These are phyloP conservation scores for Perca schrenkii DNA, from an alignment of 2,113 vertebrate genomes.

Conservation along the genomic window DNA sequence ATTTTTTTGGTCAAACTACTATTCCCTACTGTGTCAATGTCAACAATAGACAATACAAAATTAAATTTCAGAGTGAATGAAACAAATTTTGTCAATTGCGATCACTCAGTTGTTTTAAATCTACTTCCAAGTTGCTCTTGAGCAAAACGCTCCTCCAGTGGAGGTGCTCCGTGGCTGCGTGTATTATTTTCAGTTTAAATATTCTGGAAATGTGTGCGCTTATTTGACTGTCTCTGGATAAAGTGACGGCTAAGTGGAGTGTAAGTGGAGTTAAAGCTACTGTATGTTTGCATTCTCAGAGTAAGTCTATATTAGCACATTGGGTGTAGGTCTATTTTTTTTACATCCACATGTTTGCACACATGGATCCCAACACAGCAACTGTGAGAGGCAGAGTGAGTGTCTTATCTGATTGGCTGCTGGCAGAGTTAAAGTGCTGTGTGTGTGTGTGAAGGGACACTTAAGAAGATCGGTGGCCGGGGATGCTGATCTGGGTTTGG, in stretches of 20 bases:
- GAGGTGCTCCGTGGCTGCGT: neutral
- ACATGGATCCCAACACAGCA: neutral
- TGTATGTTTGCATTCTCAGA: slow-evolving; percentile 6
- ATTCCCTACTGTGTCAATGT: neutral
- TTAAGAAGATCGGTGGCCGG: neutral
- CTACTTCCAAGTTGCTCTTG: neutral
- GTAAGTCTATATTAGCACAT: neutral
- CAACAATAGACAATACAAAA: neutral
- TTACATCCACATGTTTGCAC: neutral
- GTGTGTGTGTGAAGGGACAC: slow-evolving; percentile 18
- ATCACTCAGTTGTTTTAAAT: neutral
- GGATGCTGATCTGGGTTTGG: slow-evolving; percentile 8
- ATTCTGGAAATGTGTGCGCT: neutral
- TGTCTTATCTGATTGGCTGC: slow-evolving; percentile 55
- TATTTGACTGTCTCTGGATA: neutral
- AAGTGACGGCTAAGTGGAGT: slow-evolving; percentile 12
- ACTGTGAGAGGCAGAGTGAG: neutral
- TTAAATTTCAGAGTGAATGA: too few species aligned
- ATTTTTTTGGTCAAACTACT: too few species aligned
- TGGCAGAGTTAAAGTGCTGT: slow-evolving; percentile 20
- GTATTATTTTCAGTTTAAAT: neutral
- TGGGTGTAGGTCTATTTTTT: neutral
- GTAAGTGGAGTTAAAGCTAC: slow-evolving; percentile 5
- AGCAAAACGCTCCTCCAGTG: neutral
- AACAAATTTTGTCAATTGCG: too few species aligned